Evolutionary conservation across 2,797 vertebrate species (phyloP).

Genomic region (Anisognathus igniventris): DNA sequence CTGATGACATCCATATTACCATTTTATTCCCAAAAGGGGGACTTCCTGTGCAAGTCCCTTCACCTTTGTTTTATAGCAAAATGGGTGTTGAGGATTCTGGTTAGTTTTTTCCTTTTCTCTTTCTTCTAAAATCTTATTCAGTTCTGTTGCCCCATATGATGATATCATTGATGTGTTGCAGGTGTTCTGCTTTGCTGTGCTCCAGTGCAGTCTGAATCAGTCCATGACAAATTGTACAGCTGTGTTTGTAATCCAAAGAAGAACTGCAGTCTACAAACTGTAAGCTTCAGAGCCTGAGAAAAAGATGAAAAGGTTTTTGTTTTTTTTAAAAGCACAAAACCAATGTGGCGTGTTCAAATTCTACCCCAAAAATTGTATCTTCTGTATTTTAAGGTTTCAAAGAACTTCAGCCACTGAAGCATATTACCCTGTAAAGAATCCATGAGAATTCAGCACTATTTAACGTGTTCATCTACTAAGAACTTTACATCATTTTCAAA

Average conservation of each 20-base stretch:
- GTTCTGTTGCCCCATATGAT: accelerated
- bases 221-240: neutral
- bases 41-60: neutral
- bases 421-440: neutral
- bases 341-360: neutral
- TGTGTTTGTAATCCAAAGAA: neutral
- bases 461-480: neutral
- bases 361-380: neutral
- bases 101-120: neutral
- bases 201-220: neutral
- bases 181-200: neutral
- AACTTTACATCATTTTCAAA: neutral
- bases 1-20: neutral
- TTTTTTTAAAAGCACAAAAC: accelerated
- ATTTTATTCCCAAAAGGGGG: neutral
- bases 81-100: neutral
- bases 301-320: neutral
- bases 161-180: neutral
- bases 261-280: neutral
- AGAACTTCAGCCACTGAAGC: neutral
- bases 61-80: neutral
- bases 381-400: neutral
- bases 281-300: neutral
- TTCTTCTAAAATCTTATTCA: neutral
- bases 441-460: neutral